Evolutionary conservation across 2,113 vertebrate genomes (phyloP).

Genomic region (Axis porcinus): DNA sequence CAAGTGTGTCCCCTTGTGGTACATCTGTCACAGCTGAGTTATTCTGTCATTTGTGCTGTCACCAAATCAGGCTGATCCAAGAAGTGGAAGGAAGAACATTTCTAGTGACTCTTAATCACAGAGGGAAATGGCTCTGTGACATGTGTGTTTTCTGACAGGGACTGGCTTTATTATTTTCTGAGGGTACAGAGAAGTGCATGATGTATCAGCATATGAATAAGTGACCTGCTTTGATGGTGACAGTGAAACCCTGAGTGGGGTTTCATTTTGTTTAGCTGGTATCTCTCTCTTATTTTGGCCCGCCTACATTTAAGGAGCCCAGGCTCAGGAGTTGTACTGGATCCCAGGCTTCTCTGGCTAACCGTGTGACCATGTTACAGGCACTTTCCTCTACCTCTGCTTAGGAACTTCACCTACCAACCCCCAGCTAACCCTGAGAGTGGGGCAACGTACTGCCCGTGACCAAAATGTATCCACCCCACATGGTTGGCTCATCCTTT

Average conservation of each 20-base stretch:
- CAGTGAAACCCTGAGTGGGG: not conserved
- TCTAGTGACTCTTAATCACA: not conserved
- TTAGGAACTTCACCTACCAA: not conserved
- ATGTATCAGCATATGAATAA: not conserved
- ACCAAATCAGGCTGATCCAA: constrained; percentile 12
- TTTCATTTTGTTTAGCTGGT: not conserved
- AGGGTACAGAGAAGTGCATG: not conserved
- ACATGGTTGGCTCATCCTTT: not conserved
- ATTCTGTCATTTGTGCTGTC: constrained; percentile 51
- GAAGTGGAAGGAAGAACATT: constrained; percentile 18
- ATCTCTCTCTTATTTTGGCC: not conserved
- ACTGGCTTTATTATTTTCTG: not conserved
- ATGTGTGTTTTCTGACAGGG: not conserved
- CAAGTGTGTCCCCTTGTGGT: constrained; percentile 44
- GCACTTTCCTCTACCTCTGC: not conserved
- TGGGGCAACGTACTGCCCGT: not conserved
- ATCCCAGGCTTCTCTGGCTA: not conserved
- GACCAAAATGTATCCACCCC: not conserved
- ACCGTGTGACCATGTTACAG: fast-evolving
- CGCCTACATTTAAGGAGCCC: not conserved
- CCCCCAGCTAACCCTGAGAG: not conserved
- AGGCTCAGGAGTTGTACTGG: not conserved
- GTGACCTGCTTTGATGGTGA: not conserved
- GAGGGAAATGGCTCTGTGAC: constrained; percentile 1
- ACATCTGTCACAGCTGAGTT: constrained; percentile 62